These are phyloP conservation scores for Sinocyclocheilus anshuiensis DNA, from an alignment of 2,113 vertebrate species.

Conservation along the genomic window DNA sequence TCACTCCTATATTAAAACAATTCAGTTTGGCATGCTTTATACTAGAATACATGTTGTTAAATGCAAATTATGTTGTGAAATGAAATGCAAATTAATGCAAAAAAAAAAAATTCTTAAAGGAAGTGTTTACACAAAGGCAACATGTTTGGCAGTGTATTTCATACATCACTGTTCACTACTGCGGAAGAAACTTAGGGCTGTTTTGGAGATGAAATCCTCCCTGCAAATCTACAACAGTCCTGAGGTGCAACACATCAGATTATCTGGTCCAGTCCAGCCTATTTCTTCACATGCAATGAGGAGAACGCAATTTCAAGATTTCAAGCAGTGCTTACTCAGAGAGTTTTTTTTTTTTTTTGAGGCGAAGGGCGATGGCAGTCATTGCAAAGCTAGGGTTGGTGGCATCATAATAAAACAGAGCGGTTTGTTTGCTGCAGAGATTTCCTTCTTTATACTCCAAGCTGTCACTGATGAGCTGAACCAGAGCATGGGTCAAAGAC, in stretches of 20 bases:
- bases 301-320: constrained; percentile 64
- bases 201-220: constrained; percentile 33
- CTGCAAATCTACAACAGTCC: constrained; percentile 55
- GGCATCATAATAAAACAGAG: constrained; percentile 48
- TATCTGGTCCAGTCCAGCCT: constrained; percentile 59
- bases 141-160: not conserved
- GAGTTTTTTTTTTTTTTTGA: constrained; percentile 19
- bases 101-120: no score
- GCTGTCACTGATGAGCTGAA: constrained; percentile 39
- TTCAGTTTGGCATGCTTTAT: not conserved
- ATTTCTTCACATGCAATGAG: constrained; percentile 53
- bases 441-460: constrained; percentile 35
- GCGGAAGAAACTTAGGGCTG: not conserved
- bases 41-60: not conserved
- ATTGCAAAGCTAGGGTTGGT: constrained; percentile 15
- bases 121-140: no score
- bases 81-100: not conserved
- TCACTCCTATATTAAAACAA: not conserved
- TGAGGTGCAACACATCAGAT: constrained; percentile 66
- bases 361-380: not conserved
- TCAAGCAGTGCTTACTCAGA: constrained; percentile 51
- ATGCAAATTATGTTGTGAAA: not conserved
- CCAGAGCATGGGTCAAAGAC: constrained; percentile 21
- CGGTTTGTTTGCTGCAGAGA: constrained; percentile 34
- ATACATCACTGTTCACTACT: not conserved